These are phyloP conservation scores for Capreolus pygargus DNA, from an alignment of 2,113 vertebrate genomes.

Conservation along the genomic window DNA sequence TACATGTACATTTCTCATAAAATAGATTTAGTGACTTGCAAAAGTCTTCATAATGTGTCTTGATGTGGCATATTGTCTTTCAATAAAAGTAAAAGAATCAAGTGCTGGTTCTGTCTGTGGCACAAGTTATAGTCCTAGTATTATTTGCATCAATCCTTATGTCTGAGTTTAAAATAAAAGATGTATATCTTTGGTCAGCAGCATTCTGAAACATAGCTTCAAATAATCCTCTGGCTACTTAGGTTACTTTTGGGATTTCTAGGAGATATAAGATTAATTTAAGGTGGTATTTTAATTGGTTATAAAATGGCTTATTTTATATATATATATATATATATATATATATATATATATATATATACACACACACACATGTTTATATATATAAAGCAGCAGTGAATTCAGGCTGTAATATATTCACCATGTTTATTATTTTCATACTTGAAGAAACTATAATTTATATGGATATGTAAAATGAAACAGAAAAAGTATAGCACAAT, in stretches of 20 bases:
- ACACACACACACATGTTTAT: too few relatives aligned
- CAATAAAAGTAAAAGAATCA: background rate
- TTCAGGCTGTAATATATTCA: background rate
- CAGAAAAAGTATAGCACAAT: background rate
- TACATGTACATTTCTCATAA: background rate
- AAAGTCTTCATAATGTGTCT: conserved; percentile 18
- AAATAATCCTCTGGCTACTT: background rate
- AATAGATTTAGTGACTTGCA: background rate
- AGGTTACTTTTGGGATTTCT: background rate
- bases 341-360: too few relatives aligned
- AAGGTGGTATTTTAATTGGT: background rate
- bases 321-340: too few relatives aligned
- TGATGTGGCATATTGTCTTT: conserved; percentile 5
- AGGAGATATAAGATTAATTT: background rate
- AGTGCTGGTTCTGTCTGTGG: background rate
- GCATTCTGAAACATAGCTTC: background rate
- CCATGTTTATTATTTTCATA: background rate
- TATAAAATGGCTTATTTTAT: background rate
- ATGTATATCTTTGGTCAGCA: background rate
- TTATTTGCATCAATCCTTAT: background rate
- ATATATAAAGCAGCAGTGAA: background rate
- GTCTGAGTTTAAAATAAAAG: background rate
- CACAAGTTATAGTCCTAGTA: background rate
- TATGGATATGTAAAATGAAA: background rate
- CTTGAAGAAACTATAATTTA: background rate